Percentiles rank a stretch among this genome's conserved stretches.
These are phyloP conservation scores for Tenthredo livida DNA, from an alignment of 2,888 invertebrate genomes.

Conservation along the genomic window DNA sequence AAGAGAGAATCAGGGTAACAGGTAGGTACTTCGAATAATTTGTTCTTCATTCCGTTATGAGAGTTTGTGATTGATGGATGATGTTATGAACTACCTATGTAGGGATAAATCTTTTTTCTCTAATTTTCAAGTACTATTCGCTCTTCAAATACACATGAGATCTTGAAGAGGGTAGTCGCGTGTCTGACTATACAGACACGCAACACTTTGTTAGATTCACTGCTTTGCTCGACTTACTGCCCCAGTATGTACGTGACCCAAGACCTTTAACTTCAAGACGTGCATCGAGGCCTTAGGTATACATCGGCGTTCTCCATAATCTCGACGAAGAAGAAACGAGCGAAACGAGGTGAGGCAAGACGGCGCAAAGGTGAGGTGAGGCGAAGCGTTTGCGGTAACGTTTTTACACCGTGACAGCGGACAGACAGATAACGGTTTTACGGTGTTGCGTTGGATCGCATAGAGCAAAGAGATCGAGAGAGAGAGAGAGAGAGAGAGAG, in stretches of 20 bases:
- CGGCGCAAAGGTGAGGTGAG: neutral
- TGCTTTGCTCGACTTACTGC: constrained; percentile 43
- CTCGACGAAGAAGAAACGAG: constrained; percentile 20
- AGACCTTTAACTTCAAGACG: constrained; percentile 37
- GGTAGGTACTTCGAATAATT: neutral
- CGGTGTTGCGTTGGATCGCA: constrained; percentile 44
- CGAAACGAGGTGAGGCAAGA: constrained; percentile 1
- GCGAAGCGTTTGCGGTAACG: constrained; percentile 22
- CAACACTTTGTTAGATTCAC: constrained; percentile 46
- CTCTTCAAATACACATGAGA: constrained; percentile 2
- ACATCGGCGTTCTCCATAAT: constrained; percentile 35
- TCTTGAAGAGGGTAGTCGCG: constrained; percentile 7
- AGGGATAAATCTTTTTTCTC: neutral
- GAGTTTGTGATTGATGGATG: neutral
- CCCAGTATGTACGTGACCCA: constrained; percentile 46
- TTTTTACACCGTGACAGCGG: constrained; percentile 49
- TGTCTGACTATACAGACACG: constrained; percentile 13
- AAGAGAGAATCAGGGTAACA: neutral
- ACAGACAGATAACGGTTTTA: constrained; percentile 54
- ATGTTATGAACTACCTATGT: neutral
- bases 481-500: neutral
- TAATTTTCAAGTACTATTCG: neutral
- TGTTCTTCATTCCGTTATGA: neutral
- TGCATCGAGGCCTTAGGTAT: constrained; percentile 43
- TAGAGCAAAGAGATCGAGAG: constrained; percentile 3